Evolutionary conservation across 2,113 vertebrate species (phyloP), one percentile per base, ranked within the genome.

Genomic region (Vicugna pacos): DNA sequence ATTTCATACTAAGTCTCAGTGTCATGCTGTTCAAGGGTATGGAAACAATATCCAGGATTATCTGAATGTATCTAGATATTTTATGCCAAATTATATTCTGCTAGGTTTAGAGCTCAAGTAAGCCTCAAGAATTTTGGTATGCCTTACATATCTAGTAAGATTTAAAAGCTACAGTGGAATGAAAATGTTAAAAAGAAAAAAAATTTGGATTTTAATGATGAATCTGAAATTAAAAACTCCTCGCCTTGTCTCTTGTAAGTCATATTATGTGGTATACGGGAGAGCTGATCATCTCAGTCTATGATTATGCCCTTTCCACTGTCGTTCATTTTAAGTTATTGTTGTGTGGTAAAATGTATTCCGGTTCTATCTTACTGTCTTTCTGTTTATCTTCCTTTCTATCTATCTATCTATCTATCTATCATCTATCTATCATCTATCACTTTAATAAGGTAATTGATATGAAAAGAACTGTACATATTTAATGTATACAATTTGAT

Each of bases 61-160:
- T 83, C 10, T 87, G 12, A 42, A 84, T 84, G 26, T 38, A 72
- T 79, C 3, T 65, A 65, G 56, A 62, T 26, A 77, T 52, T 90
- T 30, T 38, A 58, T 15, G n/a, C 20, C 16, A 65, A 67, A 22
- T 87, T 92, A 38, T 72, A 22, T 35, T 82, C 48, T 82, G 10
- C 22, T 73, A 50, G 22, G 22, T 42, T 87, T 73, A 83, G 80
- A 93, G 69, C 42, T 93, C 10, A 83, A 69, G 62, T 50, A 73
- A 69, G n/a, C 17, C 9, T 79, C 69, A 69, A 94, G n/a, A 73
- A 91, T 91, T 67, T 93, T 87, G n/a, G 73, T 84, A 52, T 30
- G 30, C 16, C 75, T 7, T 20, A 14, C 26, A 8, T 20, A 62
- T 81, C 42, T 89, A 26, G 89, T 73, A 90, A 91, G 30, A 88